A percentile compares a stretch with the other conserved stretches of the same genome.
These are phyloP conservation scores for Pristionchus fissidentatus DNA, from an alignment of 2,888 invertebrate genomes.

Conservation along the genomic window DNA sequence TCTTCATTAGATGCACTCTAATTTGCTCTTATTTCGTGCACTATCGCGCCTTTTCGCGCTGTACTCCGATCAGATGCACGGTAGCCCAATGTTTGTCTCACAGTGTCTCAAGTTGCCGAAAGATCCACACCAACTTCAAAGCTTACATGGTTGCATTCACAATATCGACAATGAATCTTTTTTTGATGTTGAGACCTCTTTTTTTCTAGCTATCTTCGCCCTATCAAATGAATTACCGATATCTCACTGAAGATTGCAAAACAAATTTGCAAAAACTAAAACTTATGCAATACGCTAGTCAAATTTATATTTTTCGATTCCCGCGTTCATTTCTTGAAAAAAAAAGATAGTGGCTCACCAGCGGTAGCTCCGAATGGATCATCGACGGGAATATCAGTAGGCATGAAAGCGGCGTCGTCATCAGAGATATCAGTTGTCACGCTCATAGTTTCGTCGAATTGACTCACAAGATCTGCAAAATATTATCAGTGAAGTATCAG, in stretches of 20 bases:
- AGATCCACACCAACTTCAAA: too few species aligned
- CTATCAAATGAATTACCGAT: too few species aligned
- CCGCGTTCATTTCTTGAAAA: not conserved
- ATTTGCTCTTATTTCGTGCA: not conserved
- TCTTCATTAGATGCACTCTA: not conserved
- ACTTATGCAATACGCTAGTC: not conserved
- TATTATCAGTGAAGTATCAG: not conserved
- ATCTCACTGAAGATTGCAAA: too few species aligned
- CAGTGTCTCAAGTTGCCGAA: too few species aligned
- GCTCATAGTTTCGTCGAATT: slow-evolving; percentile 54
- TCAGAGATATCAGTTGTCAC: slow-evolving; percentile 53
- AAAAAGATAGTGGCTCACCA: not conserved
- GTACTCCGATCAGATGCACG: too few species aligned
- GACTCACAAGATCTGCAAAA: slow-evolving; percentile 39
- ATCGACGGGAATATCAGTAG: slow-evolving; percentile 50
- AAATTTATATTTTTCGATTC: not conserved
- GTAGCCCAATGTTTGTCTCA: too few species aligned
- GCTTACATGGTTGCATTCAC: too few species aligned
- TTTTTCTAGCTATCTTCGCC: too few species aligned
- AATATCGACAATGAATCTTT: too few species aligned
- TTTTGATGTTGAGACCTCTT: too few species aligned
- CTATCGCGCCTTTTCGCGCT: too few species aligned
- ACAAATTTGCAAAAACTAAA: too few species aligned
- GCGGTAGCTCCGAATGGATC: slow-evolving; percentile 52
- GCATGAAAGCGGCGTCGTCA: slow-evolving; percentile 50